A percentile compares a stretch with the other conserved stretches of the same genome.
phyloP scores from a whole-genome alignment of 2,113 vertebrate genomes.

The Neoarius graeffei region DNA sequence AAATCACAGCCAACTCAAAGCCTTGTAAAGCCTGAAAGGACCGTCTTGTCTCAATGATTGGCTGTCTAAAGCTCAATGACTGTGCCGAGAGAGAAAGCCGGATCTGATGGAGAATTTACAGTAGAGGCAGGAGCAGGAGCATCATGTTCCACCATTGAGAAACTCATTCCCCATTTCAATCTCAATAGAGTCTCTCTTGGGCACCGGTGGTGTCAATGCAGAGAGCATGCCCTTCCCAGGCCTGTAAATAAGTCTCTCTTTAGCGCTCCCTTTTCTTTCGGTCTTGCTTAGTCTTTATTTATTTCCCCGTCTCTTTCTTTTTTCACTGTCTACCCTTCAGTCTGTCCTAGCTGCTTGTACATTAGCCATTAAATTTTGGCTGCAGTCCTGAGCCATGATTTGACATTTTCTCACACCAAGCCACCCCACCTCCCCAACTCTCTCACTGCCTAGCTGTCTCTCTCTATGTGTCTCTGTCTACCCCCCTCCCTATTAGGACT shows the following conservation, averaged over 20 bases:
- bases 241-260: constrained; percentile 53
- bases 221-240: constrained; percentile 52
- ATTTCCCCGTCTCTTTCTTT: constrained; percentile 18
- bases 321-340: constrained; percentile 25
- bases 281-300: constrained; percentile 43
- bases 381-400: not conserved
- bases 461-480: not conserved
- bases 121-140: constrained; percentile 32
- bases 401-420: constrained; percentile 36
- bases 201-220: constrained; percentile 16
- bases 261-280: constrained; percentile 9
- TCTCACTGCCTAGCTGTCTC: not conserved
- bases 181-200: constrained; percentile 33
- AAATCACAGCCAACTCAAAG: constrained; percentile 39
- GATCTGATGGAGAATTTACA: constrained; percentile 29
- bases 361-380: constrained; percentile 33
- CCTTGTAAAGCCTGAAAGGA: constrained; percentile 22
- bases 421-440: too few relatives aligned
- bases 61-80: constrained; percentile 27
- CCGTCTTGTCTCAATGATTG: constrained; percentile 10
- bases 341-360: constrained; percentile 23
- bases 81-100: constrained; percentile 6
- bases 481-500: not conserved
- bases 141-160: constrained; percentile 27
- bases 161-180: constrained; percentile 49